These are phyloP conservation scores for Colius striatus DNA, from an alignment of 2,113 vertebrate species.

Conservation along the genomic window DNA sequence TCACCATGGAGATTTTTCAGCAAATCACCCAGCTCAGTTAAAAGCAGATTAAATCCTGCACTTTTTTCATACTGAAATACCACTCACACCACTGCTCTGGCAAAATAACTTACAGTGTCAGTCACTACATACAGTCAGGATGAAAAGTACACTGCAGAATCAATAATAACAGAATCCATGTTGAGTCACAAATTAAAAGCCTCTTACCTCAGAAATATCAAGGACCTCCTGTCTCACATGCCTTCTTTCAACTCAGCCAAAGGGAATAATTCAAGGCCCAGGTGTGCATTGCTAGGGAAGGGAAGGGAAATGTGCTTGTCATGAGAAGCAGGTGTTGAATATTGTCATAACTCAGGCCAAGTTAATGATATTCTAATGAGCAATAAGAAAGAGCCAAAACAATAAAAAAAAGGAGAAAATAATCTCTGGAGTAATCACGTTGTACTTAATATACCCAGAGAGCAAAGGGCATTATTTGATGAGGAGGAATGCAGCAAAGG, in stretches of 20 bases:
- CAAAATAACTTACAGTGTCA: background rate
- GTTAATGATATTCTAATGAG: conserved; percentile 45
- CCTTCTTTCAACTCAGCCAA: background rate
- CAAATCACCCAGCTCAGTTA: background rate
- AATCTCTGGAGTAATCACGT: background rate
- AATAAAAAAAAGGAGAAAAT: conserved; percentile 35
- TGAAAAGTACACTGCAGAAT: background rate
- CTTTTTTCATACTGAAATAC: background rate
- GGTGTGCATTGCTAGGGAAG: background rate
- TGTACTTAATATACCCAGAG: background rate
- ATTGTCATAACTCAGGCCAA: background rate
- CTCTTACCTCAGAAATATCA: background rate
- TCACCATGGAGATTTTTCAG: background rate
- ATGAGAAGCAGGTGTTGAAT: background rate
- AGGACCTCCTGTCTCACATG: background rate
- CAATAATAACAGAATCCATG: background rate
- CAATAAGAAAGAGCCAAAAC: conserved; percentile 32
- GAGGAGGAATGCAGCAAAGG: background rate
- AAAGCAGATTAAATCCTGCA: background rate
- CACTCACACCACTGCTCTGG: background rate
- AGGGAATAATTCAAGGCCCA: background rate
- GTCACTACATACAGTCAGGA: background rate
- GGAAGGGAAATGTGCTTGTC: background rate
- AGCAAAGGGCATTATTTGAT: background rate
- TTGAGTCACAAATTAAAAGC: background rate